Evolutionary conservation across 2,888 invertebrate genomes (phyloP).

Genomic region (Noctua janthe): DNA sequence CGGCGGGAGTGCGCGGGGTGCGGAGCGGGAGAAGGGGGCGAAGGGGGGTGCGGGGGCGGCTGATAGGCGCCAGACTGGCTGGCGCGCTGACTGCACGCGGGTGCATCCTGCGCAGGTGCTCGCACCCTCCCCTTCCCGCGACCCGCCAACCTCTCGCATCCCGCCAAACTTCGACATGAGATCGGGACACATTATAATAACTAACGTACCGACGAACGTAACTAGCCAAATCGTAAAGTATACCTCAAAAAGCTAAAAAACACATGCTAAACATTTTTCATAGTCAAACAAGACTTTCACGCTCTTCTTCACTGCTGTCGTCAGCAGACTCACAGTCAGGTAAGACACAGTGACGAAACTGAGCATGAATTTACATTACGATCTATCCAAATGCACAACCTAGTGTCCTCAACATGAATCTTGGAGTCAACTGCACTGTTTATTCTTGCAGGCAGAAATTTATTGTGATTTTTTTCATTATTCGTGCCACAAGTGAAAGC

Average conservation of each 20-base stretch:
- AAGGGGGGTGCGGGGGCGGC: conserved; percentile 62
- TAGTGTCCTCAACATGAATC: not conserved
- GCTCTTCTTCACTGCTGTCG: not conserved
- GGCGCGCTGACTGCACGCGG: conserved; percentile 84
- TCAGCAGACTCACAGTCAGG: not conserved
- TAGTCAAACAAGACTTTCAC: conserved; percentile 4
- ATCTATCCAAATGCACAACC: not conserved
- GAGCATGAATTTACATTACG: not conserved
- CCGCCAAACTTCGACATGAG: conserved; percentile 69
- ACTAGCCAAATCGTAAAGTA: conserved; percentile 26
- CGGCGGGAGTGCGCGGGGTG: conserved; percentile 59
- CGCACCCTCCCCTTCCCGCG: conserved; percentile 43
- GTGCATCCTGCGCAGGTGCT: conserved; percentile 86
- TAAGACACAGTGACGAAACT: not conserved
- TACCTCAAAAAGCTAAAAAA: conserved; percentile 13
- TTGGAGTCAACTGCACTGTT: not conserved
- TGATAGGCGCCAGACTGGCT: conserved; percentile 86
- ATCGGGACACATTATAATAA: conserved; percentile 65
- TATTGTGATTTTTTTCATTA: not conserved
- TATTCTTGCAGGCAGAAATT: not conserved
- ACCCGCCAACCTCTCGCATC: conserved; percentile 60
- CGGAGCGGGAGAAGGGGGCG: conserved; percentile 18
- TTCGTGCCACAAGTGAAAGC: not conserved
- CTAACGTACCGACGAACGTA: conserved; percentile 26
- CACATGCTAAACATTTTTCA: not conserved